Percentiles rank a stretch among this genome's conserved stretches.
These are phyloP conservation scores for Dynastes grantii DNA, from an alignment of 2,888 invertebrate species.

Conservation along the genomic window DNA sequence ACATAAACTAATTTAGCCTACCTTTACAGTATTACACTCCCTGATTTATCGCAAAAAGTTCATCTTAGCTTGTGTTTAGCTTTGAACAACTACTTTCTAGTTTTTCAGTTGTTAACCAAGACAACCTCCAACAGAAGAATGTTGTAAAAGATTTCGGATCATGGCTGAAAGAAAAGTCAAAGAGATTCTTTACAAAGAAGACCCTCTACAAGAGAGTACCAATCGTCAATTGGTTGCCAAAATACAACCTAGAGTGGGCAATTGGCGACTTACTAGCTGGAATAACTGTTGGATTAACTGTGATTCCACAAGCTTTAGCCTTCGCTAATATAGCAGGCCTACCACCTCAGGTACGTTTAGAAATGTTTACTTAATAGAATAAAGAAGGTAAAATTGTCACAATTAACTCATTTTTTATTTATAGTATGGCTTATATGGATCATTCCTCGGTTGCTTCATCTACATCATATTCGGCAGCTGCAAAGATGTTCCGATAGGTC, in stretches of 20 bases:
- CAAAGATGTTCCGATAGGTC: slow-evolving; percentile 93
- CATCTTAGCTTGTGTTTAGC: too few relatives aligned
- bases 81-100: background rate
- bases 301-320: slow-evolving; percentile 92
- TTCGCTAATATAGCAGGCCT: slow-evolving; percentile 87
- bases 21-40: too few relatives aligned
- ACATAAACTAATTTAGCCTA: too few relatives aligned
- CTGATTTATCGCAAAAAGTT: too few relatives aligned
- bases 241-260: slow-evolving; percentile 81
- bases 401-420: slow-evolving; percentile 52
- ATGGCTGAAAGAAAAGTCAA: slow-evolving; percentile 71
- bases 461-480: slow-evolving; percentile 94
- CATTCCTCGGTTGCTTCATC: slow-evolving; percentile 93
- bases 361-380: background rate
- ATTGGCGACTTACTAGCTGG: slow-evolving; percentile 93
- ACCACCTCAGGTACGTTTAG: slow-evolving; percentile 75
- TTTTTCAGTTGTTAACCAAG: slow-evolving; percentile 61
- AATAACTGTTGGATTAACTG: slow-evolving; percentile 92
- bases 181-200: slow-evolving; percentile 77
- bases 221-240: slow-evolving; percentile 84
- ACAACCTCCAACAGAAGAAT: slow-evolving; percentile 51
- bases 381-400: background rate
- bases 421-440: slow-evolving; percentile 93
- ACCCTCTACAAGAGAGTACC: slow-evolving; percentile 83
- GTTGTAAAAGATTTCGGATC: slow-evolving; percentile 59